Evolutionary conservation across 2,797 vertebrate species (phyloP).

Genomic region (Champsocephalus esox): DNA sequence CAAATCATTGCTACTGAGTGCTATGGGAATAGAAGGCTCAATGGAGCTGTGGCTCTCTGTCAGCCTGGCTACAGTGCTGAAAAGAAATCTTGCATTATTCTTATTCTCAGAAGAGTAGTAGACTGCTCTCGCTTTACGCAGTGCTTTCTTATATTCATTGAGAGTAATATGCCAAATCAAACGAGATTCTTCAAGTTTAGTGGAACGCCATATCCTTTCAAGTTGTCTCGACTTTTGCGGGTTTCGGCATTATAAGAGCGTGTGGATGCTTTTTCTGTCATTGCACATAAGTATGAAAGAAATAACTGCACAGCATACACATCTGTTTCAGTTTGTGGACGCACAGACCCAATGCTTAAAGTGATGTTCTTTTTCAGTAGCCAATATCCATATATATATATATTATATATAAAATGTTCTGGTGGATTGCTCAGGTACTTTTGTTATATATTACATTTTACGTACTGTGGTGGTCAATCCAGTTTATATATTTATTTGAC

Average conservation of each 20-base stretch:
- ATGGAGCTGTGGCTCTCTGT: too few relatives aligned
- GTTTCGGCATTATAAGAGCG: background rate
- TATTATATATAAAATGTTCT: background rate
- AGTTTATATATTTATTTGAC: background rate
- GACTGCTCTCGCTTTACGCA: too few relatives aligned
- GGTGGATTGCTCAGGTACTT: background rate
- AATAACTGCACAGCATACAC: background rate
- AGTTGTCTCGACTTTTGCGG: too few relatives aligned
- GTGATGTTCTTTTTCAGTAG: background rate
- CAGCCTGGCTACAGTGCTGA: too few relatives aligned
- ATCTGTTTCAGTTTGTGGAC: background rate
- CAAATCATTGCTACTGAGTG: too few relatives aligned
- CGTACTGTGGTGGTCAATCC: background rate
- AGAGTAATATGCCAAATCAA: too few relatives aligned
- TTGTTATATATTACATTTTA: background rate
- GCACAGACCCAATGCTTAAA: background rate
- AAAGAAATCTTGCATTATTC: too few relatives aligned
- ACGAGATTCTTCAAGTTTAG: too few relatives aligned
- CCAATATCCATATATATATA: background rate
- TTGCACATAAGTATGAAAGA: background rate
- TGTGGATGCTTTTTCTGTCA: constrained; percentile 7
- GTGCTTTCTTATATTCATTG: too few relatives aligned
- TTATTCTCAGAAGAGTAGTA: too few relatives aligned
- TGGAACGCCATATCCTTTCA: too few relatives aligned
- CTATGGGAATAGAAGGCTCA: too few relatives aligned